A percentile compares a stretch with the other conserved stretches of the same genome.
Conservation (phyloP, 64 coral and sea anemone species). For the Actinia equina region DNA sequence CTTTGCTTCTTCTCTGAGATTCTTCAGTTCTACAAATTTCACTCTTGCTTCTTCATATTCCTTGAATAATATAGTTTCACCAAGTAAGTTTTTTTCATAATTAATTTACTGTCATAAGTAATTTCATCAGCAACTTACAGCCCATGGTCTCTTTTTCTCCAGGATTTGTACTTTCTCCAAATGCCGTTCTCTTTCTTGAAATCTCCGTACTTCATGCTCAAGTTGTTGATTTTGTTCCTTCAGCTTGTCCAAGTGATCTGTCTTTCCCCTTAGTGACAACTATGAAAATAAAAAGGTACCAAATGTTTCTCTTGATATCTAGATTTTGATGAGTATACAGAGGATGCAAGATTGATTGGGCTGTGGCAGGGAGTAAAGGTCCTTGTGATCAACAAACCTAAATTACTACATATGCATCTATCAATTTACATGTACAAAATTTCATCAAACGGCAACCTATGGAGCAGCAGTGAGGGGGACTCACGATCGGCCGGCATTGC, state of each 20-base stretch:
- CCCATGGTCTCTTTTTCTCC: slow-evolving; percentile 97
- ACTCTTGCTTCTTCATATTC: slow-evolving; percentile 92
- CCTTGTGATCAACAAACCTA: too few relatives aligned
- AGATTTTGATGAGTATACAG: not conserved
- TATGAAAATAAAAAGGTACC: not conserved
- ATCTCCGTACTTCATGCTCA: slow-evolving; percentile 91
- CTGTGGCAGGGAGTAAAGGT: too few relatives aligned
- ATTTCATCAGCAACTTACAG: slow-evolving; percentile 53
- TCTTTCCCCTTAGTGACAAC: slow-evolving; percentile 73
- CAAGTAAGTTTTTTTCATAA: not conserved
- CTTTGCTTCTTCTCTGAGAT: slow-evolving; percentile 67
- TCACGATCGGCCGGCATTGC: too few relatives aligned
- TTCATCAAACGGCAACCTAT: too few relatives aligned
- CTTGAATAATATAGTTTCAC: slow-evolving; percentile 17
- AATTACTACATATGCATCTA: too few relatives aligned
- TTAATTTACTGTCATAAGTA: not conserved
- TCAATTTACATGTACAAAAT: too few relatives aligned
- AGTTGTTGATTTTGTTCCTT: slow-evolving; percentile 88
- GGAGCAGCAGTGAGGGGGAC: too few relatives aligned
- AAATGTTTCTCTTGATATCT: not conserved
- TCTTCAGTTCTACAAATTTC: slow-evolving; percentile 83
- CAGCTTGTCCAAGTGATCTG: slow-evolving; percentile 81
- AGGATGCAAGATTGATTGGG: too few relatives aligned
- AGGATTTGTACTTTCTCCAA: slow-evolving; percentile 87
- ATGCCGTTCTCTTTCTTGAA: slow-evolving; percentile 82